Percentiles rank a stretch among this genome's conserved stretches.
Conservation (phyloP, 2,888 invertebrate species). For the Helobdella robusta region DNA sequence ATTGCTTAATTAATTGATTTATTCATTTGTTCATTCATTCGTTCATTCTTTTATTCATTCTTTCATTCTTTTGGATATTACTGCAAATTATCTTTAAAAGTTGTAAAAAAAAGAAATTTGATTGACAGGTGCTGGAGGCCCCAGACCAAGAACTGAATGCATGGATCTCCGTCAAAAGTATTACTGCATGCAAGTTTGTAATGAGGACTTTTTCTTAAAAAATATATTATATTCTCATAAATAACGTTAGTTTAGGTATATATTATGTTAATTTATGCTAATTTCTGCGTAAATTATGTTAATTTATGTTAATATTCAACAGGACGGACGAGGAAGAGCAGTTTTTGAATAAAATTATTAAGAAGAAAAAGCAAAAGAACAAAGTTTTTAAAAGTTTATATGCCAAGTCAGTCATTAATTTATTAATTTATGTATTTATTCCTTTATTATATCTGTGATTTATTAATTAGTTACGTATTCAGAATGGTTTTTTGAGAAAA, state of each 20-base stretch:
- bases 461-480: too few relatives aligned
- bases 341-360: conserved; percentile 67
- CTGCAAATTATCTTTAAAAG: too few relatives aligned
- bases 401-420: conserved; percentile 6
- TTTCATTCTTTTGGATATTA: too few relatives aligned
- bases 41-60: too few relatives aligned
- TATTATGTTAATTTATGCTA: not conserved
- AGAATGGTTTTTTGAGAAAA: too few relatives aligned
- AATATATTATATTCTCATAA: too few relatives aligned
- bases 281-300: not conserved
- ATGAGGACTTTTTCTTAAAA: too few relatives aligned
- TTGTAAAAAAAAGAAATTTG: too few relatives aligned
- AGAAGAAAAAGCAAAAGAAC: conserved; percentile 61
- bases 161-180: conserved; percentile 85
- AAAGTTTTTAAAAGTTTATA: conserved; percentile 54
- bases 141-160: conserved; percentile 85
- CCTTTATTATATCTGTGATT: not conserved
- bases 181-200: conserved; percentile 62
- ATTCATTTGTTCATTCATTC: too few relatives aligned
- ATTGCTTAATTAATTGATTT: too few relatives aligned
- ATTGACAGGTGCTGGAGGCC: conserved; percentile 73
- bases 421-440: not conserved
- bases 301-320: conserved; percentile 24
- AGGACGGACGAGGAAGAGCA: conserved; percentile 66
- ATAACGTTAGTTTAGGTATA: not conserved